Evolutionary conservation across 92 coral and sea anemone species (phyloP).

Genomic region (Heliopora coerulea): DNA sequence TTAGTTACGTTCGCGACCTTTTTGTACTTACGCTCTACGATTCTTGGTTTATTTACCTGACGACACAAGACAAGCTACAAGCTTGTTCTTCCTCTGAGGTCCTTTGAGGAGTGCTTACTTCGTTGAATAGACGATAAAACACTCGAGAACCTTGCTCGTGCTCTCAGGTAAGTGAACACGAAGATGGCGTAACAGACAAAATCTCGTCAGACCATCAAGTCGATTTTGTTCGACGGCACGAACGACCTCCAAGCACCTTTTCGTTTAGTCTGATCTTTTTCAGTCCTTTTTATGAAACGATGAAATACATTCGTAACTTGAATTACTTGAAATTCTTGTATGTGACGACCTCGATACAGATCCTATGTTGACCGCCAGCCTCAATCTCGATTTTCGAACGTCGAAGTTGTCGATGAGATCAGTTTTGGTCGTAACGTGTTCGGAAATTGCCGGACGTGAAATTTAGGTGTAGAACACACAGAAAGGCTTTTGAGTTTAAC

Average conservation of each 20-base stretch:
- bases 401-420: not conserved
- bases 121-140: not conserved
- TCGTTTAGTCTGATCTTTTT: conserved; percentile 3
- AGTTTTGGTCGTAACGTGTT: not conserved
- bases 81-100: not conserved
- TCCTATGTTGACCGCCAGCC: conserved; percentile 31
- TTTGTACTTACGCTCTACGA: not conserved
- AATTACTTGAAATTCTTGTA: not conserved
- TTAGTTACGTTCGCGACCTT: not conserved
- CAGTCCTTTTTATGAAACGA: conserved; percentile 14
- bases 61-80: not conserved
- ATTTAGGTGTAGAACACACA: not conserved
- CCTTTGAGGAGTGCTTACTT: not conserved
- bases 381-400: conserved; percentile 24
- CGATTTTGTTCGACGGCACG: conserved; percentile 1
- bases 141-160: not conserved
- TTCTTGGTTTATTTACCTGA: not conserved
- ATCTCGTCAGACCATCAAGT: not conserved
- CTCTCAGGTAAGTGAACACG: not conserved
- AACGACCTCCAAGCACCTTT: conserved; percentile 11
- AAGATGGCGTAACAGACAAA: not conserved
- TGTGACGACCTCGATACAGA: not conserved
- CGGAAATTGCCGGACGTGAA: not conserved
- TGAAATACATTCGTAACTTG: not conserved
- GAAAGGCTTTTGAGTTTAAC: not conserved